Percentiles rank a stretch among this genome's conserved stretches.
phyloP scores from a whole-genome alignment of 2,113 vertebrate genomes.

The Chinchilla lanigera region DNA sequence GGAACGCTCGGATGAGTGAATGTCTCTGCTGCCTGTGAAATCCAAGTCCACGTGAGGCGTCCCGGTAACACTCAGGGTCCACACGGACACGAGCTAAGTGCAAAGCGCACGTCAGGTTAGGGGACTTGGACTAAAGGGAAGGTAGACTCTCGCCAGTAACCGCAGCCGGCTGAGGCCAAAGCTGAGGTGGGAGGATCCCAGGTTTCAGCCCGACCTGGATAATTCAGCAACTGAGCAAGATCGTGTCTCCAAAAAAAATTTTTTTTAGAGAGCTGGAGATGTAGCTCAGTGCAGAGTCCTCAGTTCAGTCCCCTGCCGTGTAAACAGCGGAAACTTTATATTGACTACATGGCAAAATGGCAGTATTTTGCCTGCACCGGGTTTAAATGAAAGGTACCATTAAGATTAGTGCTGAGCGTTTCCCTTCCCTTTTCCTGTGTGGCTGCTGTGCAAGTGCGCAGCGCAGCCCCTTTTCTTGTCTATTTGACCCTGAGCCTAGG shows the following conservation, averaged over 20 bases:
- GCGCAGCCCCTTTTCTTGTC: not conserved
- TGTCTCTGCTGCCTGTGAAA: not conserved
- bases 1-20: no score
- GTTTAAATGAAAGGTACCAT: not conserved
- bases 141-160: not conserved
- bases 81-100: accelerated
- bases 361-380: not conserved
- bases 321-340: not conserved
- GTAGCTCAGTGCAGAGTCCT: not conserved
- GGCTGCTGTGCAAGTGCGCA: not conserved
- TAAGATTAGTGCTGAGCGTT: not conserved
- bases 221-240: not conserved
- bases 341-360: not conserved
- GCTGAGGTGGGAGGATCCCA: not conserved
- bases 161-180: not conserved
- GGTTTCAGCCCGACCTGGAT: not conserved
- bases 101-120: accelerated
- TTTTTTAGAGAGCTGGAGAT: not conserved
- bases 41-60: not conserved
- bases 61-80: not conserved
- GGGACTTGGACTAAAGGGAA: not conserved
- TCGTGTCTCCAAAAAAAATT: not conserved
- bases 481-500: not conserved
- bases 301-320: not conserved
- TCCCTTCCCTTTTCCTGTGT: not conserved